Evolutionary conservation across 2,797 vertebrate genomes (phyloP), one percentile per base, ranked within the genome.

Genomic region (Okamejei kenojei): DNA sequence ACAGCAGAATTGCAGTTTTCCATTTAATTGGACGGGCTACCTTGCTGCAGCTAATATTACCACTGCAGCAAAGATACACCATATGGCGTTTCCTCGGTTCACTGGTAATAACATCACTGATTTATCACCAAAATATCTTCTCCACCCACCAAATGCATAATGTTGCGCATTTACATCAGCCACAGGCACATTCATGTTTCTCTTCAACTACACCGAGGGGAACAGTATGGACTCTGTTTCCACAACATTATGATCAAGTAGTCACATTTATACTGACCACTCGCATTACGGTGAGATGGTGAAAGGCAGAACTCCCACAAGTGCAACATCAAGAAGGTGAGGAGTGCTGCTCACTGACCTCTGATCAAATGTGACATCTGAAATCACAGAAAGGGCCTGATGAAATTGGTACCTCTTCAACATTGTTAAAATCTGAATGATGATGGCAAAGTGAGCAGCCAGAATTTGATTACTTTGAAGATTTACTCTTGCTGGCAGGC

Each of bases 71-170:
- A 74, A 92, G 38, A 74, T 38, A 54, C 68, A 92, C n/a, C 45
- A 73, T 54, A 26, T 76, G 65, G 71, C 74, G 90, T 91, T 74
- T 91, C 29, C 65, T 91, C 38, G 38, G 35, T 91, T 23, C 9
- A 7, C 54, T 45, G 35, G 23, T 74, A 74, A 74, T 91, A 91
- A 74, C 35, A 73, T 45, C 38, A 91, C 21, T 73, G 90, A 91
- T 91, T 91, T 91, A 91, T 91, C 90, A 91, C 71, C 90, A 91
- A 74, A 91, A 91, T 91, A 38, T 45, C 32, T 74, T 35, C 6
- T 13, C 38, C 68, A 54, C 68, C 90, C 8, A 32, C 68, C 68
- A 73, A 73, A 38, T 91, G 90, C 90, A 74, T 74, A 91, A 45
- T 54, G 63, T 91, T 29, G 65, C 32, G 54, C 90, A 91, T 91